phyloP scores from a whole-genome alignment of 2,113 vertebrate species.

The Plecotus auritus region DNA sequence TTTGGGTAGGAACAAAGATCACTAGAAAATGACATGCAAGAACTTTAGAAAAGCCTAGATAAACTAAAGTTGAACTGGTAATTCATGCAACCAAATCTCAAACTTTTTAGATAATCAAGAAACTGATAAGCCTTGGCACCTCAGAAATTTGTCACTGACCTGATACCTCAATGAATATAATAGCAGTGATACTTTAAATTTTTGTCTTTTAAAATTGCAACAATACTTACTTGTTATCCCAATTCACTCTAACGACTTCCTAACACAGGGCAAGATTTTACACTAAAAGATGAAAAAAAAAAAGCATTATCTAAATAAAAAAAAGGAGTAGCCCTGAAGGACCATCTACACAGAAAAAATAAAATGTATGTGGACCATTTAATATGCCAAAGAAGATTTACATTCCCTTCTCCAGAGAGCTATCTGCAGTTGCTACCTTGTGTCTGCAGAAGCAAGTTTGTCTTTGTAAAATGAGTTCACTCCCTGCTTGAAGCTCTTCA shows the following conservation, averaged over 20 bases:
- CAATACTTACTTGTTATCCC: not conserved
- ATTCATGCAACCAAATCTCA: conserved; percentile 13
- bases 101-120: conserved; percentile 22
- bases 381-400: conserved; percentile 41
- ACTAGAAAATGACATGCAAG: not conserved
- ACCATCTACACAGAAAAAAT: not conserved
- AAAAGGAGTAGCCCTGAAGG: conserved; percentile 2
- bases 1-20: conserved; percentile 15
- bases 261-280: not conserved
- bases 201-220: conserved; percentile 34
- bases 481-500: conserved; percentile 79
- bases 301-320: conserved; percentile 31
- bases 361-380: not conserved
- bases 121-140: conserved; percentile 7
- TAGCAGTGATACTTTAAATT: not conserved
- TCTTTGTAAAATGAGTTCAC: conserved; percentile 79
- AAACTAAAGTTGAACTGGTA: not conserved
- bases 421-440: conserved; percentile 74
- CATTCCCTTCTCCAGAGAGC: conserved; percentile 16
- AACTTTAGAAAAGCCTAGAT: conserved; percentile 40
- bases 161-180: not conserved
- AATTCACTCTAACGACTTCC: conserved; percentile 30
- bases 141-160: conserved; percentile 7
- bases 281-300: not conserved
- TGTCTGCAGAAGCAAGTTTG: conserved; percentile 83